Conservation (phyloP, 2,113 vertebrate species). For the Leucopsar rothschildi region DNA sequence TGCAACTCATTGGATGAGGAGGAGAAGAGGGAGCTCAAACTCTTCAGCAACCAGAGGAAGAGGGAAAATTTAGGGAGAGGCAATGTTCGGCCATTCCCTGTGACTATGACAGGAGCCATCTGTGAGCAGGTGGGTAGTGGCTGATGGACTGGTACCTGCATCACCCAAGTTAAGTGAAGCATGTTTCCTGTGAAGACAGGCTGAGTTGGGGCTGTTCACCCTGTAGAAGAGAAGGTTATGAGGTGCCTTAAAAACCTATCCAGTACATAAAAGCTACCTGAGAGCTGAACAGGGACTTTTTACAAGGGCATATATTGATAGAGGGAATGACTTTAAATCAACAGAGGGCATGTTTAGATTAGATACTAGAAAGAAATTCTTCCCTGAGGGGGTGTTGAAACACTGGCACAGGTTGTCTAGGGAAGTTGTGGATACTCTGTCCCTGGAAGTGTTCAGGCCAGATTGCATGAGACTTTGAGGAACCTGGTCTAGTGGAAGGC, state of each 20-base stretch:
- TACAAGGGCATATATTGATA: not conserved
- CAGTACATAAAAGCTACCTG: not conserved
- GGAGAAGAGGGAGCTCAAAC: slow-evolving; percentile 95
- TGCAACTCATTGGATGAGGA: slow-evolving; percentile 96
- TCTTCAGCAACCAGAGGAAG: slow-evolving; percentile 97
- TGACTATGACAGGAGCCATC: slow-evolving; percentile 96
- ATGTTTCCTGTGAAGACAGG: not conserved
- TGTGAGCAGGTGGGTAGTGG: slow-evolving; percentile 88
- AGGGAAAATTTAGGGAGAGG: slow-evolving; percentile 94
- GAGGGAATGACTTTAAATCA: not conserved
- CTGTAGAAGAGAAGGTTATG: not conserved
- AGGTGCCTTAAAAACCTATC: not conserved
- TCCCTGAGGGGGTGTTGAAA: not conserved
- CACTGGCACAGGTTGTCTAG: not conserved
- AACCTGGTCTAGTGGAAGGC: not conserved
- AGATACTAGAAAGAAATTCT: not conserved
- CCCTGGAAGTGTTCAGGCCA: not conserved
- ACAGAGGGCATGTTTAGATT: not conserved
- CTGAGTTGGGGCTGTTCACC: not conserved
- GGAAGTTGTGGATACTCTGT: not conserved
- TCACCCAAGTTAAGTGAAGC: not conserved
- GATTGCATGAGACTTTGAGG: not conserved
- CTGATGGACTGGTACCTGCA: not conserved
- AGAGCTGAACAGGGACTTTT: not conserved
- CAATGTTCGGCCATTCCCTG: slow-evolving; percentile 91